Percentiles rank a stretch among this genome's conserved stretches.
Conservation (phyloP, 2,888 invertebrate genomes). For the Cistogaster globosa region DNA sequence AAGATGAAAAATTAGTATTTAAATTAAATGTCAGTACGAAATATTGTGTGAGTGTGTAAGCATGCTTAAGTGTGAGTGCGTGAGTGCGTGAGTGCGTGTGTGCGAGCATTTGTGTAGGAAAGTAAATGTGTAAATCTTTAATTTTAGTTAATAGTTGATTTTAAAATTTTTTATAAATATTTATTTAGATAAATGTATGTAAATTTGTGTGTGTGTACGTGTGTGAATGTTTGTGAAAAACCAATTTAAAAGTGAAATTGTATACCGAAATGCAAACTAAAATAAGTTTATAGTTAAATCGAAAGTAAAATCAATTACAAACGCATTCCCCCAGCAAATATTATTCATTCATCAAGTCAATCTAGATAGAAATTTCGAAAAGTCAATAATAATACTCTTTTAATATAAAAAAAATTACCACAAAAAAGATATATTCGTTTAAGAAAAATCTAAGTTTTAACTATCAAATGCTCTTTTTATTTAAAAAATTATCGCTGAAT, state of each 20-base stretch:
- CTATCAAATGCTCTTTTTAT: conserved; percentile 19
- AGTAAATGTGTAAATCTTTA: conserved; percentile 49
- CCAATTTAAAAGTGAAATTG: conserved; percentile 31
- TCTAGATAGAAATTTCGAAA: conserved; percentile 62
- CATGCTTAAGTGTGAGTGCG: not conserved
- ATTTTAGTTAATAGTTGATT: conserved; percentile 67
- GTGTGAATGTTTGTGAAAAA: conserved; percentile 55
- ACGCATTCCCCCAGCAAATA: conserved; percentile 28
- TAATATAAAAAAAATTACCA: not conserved
- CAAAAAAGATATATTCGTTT: not conserved
- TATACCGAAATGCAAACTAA: conserved; percentile 54
- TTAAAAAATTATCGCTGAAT: conserved; percentile 24
- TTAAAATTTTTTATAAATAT: conserved; percentile 61
- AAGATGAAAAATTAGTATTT: conserved; percentile 48
- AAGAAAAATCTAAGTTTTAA: conserved; percentile 22
- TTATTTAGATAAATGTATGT: conserved; percentile 69
- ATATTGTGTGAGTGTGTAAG: conserved; percentile 4
- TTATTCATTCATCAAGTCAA: conserved; percentile 31
- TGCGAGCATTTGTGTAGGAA: conserved; percentile 13
- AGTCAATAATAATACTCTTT: conserved; percentile 42
- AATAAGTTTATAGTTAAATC: conserved; percentile 51
- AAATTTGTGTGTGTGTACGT: conserved; percentile 71
- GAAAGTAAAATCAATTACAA: conserved; percentile 30
- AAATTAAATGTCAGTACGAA: conserved; percentile 20
- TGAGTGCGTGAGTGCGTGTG: not conserved